A percentile compares a stretch with the other conserved stretches of the same genome.
Evolutionary conservation across 2,888 invertebrate genomes (phyloP).

Genomic region (Campoletis raptor): DNA sequence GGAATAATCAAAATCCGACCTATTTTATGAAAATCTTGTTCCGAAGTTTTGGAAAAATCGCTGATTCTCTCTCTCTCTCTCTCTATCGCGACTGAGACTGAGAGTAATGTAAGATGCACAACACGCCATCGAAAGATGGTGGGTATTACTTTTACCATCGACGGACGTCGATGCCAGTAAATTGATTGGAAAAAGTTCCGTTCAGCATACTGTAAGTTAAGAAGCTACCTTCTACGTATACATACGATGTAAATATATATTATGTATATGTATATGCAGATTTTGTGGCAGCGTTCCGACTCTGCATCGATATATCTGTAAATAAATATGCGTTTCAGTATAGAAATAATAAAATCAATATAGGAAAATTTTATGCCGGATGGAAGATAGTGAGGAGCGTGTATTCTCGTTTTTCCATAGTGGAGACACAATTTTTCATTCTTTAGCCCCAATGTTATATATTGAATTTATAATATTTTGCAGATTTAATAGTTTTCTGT

Average conservation of each 20-base stretch:
- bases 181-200: conserved; percentile 67
- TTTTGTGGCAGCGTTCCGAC: background rate
- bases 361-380: background rate
- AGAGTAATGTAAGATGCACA: conserved; percentile 7
- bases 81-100: background rate
- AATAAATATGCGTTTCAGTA: background rate
- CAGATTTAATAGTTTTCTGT: conserved; percentile 40
- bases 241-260: conserved; percentile 12
- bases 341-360: background rate
- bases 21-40: conserved; percentile 65
- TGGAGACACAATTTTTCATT: conserved; percentile 3
- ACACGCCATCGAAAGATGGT: conserved; percentile 35
- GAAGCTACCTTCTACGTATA: conserved; percentile 45
- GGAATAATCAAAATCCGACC: conserved; percentile 66
- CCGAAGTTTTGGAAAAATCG: conserved; percentile 62
- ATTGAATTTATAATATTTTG: conserved; percentile 56
- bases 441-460: conserved; percentile 35
- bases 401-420: background rate
- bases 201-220: conserved; percentile 42
- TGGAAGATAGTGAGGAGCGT: background rate
- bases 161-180: conserved; percentile 56
- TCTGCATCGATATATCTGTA: background rate
- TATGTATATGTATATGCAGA: background rate
- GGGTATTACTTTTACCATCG: conserved; percentile 39
- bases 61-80: background rate